phyloP scores from a whole-genome alignment of 2,113 vertebrate genomes.

The Clarias magur region DNA sequence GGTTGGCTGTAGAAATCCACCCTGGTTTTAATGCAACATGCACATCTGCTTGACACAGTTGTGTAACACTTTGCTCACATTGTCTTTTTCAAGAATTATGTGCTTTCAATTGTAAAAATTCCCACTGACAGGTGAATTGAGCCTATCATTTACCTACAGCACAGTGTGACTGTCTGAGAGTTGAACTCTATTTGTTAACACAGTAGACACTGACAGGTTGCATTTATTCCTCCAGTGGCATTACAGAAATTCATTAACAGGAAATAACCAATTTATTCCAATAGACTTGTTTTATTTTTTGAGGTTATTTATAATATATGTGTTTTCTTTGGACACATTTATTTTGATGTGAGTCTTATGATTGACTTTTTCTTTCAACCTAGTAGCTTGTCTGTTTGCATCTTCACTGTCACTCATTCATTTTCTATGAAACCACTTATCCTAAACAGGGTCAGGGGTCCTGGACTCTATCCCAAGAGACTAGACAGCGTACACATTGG shows the following conservation, averaged over 20 bases:
- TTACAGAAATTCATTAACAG: neutral
- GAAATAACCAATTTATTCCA: neutral
- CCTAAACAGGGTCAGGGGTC: no score
- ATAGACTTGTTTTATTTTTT: neutral
- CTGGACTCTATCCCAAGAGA: no score
- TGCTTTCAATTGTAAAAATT: neutral
- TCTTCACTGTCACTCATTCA: no score
- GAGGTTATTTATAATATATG: neutral
- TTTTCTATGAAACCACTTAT: no score
- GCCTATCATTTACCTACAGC: no score
- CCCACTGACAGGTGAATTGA: neutral
- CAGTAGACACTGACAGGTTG: neutral
- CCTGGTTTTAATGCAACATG: constrained; percentile 28
- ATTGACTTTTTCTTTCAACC: no score
- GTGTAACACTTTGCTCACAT: neutral
- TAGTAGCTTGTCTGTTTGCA: neutral
- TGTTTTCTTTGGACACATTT: no score
- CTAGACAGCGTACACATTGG: no score
- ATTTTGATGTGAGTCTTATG: no score
- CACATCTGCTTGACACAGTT: constrained; percentile 35
- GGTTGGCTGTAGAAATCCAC: constrained; percentile 42
- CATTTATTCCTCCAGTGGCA: neutral
- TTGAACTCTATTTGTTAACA: neutral
- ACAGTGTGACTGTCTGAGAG: no score
- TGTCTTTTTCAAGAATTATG: neutral